Percentiles rank a stretch among this genome's conserved stretches.
phyloP scores from a whole-genome alignment of 2,888 invertebrate species.

The Yponomeuta cagnagella region DNA sequence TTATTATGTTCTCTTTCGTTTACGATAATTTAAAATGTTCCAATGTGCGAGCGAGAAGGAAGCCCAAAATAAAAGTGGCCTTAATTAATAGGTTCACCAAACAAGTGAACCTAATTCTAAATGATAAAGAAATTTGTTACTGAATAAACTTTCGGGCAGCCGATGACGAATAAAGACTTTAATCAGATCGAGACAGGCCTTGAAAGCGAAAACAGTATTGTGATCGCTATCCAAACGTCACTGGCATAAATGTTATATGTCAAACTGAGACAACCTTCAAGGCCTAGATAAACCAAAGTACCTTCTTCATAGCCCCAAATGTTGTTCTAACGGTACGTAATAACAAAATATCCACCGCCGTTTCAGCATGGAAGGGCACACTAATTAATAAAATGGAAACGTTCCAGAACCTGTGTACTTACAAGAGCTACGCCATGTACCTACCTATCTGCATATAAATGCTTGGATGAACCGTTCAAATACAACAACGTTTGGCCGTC shows the following conservation, averaged over 20 bases:
- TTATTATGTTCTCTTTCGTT: no score
- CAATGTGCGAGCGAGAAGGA: no score
- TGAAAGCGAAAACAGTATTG: not conserved
- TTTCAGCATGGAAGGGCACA: not conserved
- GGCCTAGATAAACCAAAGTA: not conserved
- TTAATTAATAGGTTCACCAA: no score
- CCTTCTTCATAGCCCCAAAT: not conserved
- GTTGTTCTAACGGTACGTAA: not conserved
- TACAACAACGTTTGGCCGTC: constrained; percentile 37
- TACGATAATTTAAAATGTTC: no score
- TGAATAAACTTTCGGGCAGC: no score
- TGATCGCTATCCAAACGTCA: not conserved
- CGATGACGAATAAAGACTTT: no score
- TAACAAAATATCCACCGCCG: not conserved
- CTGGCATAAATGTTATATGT: not conserved
- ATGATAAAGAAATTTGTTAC: no score
- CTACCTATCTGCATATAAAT: constrained; percentile 16
- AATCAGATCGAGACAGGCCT: not conserved
- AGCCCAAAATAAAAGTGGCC: no score
- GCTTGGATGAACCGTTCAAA: constrained; percentile 18
- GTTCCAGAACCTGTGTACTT: constrained; percentile 2
- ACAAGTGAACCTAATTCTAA: no score
- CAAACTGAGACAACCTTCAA: not conserved
- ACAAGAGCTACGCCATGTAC: not conserved
- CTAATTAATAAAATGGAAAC: constrained; percentile 7